Evolutionary conservation across 2,888 invertebrate species (phyloP).

Genomic region (Drosophila dives): DNA sequence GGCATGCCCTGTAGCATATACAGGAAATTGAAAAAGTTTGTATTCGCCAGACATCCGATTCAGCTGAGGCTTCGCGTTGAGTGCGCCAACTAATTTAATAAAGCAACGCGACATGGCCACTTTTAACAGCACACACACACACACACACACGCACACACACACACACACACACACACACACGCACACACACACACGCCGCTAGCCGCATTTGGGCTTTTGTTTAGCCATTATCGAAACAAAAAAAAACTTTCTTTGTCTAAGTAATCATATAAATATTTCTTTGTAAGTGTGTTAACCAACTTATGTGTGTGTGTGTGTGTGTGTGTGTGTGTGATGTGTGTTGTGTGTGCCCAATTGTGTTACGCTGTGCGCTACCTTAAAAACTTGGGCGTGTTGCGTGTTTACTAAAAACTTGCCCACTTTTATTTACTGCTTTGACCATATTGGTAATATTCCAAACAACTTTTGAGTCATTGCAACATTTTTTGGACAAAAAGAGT

Average conservation of each 20-base stretch:
- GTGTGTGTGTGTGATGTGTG: constrained; percentile 9
- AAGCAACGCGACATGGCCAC: constrained; percentile 69
- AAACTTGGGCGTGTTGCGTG: constrained; percentile 64
- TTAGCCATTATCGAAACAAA: constrained; percentile 47
- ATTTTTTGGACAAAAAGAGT: not conserved
- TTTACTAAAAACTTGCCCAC: constrained; percentile 73
- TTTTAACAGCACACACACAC: constrained; percentile 50
- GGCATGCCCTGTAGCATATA: not conserved
- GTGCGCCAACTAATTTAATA: constrained; percentile 77
- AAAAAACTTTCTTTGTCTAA: constrained; percentile 50
- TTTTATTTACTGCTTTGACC: constrained; percentile 34
- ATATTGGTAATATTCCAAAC: constrained; percentile 35
- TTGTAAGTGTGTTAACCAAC: constrained; percentile 53
- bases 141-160: constrained; percentile 22
- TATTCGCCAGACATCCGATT: constrained; percentile 69
- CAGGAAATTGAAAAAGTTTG: constrained; percentile 79
- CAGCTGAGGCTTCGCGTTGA: constrained; percentile 56
- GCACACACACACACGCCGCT: constrained; percentile 19
- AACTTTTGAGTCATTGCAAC: not conserved
- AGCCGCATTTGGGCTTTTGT: constrained; percentile 35
- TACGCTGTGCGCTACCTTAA: constrained; percentile 25
- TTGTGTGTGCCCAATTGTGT: constrained; percentile 21
- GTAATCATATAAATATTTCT: constrained; percentile 77
- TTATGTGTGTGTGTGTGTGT: constrained; percentile 12
- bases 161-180: constrained; percentile 13